Evolutionary conservation across 1,140 invertebrate genomes (phyloP).

Genomic region (Apis laboriosa): DNA sequence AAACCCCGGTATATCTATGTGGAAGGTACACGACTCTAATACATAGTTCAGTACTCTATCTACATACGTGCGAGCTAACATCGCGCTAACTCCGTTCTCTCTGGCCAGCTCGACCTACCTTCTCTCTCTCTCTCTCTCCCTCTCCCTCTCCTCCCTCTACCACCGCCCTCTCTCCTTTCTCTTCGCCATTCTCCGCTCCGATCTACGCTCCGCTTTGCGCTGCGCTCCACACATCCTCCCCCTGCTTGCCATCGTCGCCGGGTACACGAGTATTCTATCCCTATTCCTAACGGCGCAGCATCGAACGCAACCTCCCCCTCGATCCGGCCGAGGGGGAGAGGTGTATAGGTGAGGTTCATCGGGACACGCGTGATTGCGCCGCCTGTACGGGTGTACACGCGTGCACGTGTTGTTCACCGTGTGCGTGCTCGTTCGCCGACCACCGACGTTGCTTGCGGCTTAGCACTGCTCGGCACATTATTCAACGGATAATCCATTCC

Average conservation of each 20-base stretch:
- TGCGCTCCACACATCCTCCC: constrained; percentile 12
- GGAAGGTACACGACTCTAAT: constrained; percentile 75
- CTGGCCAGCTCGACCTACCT: constrained; percentile 27
- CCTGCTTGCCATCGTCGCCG: constrained; percentile 6
- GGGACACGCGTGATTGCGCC: constrained; percentile 29
- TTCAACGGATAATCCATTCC: constrained; percentile 77
- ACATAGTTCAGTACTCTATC: constrained; percentile 77
- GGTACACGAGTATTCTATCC: constrained; percentile 54
- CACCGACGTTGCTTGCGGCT: constrained; percentile 65
- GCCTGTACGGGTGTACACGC: constrained; percentile 27
- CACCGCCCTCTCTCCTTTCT: not conserved
- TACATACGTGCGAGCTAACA: constrained; percentile 75
- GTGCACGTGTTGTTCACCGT: constrained; percentile 18
- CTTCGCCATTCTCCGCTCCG: constrained; percentile 6
- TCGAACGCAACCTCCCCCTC: constrained; percentile 56
- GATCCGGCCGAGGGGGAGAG: constrained; percentile 19
- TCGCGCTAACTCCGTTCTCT: constrained; percentile 68
- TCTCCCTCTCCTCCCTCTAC: not conserved
- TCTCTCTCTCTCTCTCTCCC: constrained; percentile 34
- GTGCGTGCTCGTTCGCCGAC: constrained; percentile 22
- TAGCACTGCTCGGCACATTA: constrained; percentile 71
- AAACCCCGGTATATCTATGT: constrained; percentile 71
- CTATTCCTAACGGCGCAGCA: constrained; percentile 56
- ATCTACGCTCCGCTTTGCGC: constrained; percentile 12
- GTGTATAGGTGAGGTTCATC: constrained; percentile 5